A percentile compares a stretch with the other conserved stretches of the same genome.
These are phyloP conservation scores for Condylura cristata DNA, from an alignment of 2,113 vertebrate species.

Conservation along the genomic window DNA sequence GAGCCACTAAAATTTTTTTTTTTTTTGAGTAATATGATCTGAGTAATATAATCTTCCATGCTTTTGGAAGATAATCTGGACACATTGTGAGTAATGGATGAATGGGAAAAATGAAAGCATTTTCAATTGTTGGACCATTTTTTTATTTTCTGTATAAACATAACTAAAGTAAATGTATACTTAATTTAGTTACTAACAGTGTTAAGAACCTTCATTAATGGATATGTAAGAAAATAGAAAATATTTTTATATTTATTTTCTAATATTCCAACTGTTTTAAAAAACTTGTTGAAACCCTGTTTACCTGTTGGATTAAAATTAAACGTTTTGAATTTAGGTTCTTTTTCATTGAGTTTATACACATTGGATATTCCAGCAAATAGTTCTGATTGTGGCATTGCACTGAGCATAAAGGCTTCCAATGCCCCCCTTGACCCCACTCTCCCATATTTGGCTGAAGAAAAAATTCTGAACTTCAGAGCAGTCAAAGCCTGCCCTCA, in stretches of 20 bases:
- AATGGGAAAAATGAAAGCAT: constrained; percentile 43
- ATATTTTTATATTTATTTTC: neutral
- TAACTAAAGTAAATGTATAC: constrained; percentile 34
- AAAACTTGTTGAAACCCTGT: neutral
- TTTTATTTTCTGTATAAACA: constrained; percentile 34
- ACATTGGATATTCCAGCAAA: neutral
- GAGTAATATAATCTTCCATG: neutral
- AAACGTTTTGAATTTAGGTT: neutral
- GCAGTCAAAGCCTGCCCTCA: neutral
- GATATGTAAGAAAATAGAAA: neutral
- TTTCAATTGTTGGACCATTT: constrained; percentile 31
- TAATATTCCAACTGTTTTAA: neutral
- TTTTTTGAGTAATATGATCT: constrained; percentile 40
- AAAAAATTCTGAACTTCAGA: neutral
- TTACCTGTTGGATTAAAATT: constrained; percentile 23
- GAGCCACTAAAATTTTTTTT: constrained; percentile 31
- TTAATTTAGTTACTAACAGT: constrained; percentile 36
- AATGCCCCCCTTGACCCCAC: no score
- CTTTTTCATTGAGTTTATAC: neutral
- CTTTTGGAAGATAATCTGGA: constrained; percentile 34
- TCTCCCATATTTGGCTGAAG: neutral
- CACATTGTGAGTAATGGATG: constrained; percentile 21
- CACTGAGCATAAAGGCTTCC: neutral
- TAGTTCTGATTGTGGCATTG: neutral
- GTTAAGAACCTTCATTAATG: constrained; percentile 24